Conservation (phyloP, 2,888 invertebrate genomes). For the Drosophila pegasa region DNA sequence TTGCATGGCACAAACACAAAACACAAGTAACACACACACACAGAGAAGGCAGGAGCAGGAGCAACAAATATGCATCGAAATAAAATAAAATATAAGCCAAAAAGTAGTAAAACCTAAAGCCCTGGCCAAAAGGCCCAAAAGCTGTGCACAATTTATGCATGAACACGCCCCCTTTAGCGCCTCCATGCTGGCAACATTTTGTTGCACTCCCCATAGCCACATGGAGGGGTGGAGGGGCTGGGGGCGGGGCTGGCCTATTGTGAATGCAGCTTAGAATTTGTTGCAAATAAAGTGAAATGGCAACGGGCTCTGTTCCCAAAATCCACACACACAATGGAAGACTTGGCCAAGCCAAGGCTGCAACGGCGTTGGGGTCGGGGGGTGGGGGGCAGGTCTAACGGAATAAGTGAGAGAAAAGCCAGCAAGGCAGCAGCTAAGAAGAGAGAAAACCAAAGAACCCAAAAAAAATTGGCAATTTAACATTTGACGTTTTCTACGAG, state of each 20-base stretch:
- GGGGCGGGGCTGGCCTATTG: conserved; percentile 58
- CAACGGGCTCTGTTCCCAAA: conserved; percentile 71
- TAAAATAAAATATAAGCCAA: conserved; percentile 76
- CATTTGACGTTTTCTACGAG: conserved; percentile 79
- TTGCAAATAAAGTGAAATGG: conserved; percentile 80
- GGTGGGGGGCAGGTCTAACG: too few relatives aligned
- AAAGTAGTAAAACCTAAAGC: conserved; percentile 77
- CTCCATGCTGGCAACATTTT: conserved; percentile 51
- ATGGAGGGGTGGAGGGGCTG: background rate
- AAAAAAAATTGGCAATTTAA: conserved; percentile 77
- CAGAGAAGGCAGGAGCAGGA: conserved; percentile 3
- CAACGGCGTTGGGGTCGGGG: too few relatives aligned
- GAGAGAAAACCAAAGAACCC: background rate
- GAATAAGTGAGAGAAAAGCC: conserved; percentile 41
- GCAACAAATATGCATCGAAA: conserved; percentile 68
- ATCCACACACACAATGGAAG: conserved; percentile 57
- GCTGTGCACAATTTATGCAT: conserved; percentile 79
- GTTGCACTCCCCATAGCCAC: conserved; percentile 59
- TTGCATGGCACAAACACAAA: conserved; percentile 58
- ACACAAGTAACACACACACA: conserved; percentile 23
- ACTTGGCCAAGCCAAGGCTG: conserved; percentile 4
- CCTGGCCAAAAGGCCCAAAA: conserved; percentile 66
- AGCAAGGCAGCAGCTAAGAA: conserved; percentile 47
- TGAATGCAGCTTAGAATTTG: conserved; percentile 80
- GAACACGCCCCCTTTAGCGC: conserved; percentile 52